Evolutionary conservation across 2,888 invertebrate genomes (phyloP), one percentile per base, ranked within the genome.

Genomic region (Melolontha melolontha): DNA sequence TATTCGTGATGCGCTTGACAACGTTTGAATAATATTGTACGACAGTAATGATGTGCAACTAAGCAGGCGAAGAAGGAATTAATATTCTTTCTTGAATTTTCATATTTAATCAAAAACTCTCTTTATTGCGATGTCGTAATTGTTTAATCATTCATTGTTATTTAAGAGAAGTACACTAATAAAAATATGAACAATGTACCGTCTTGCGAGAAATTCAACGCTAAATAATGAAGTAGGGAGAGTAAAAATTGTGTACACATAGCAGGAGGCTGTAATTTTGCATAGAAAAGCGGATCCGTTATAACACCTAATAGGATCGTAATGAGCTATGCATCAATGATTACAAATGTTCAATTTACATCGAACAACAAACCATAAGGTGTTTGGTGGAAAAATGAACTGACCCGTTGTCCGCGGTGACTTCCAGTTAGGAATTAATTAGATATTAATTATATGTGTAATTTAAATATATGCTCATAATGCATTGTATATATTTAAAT

Each of bases 291-390:
- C 49, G 51, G 52, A 41, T 65, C 74, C 74, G 74, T 74, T 74
- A 74, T 66, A 63, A 66, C 68, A 66, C 70, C 72, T 73, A 74
- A 73, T 74, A 73, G 70, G 70, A 39, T 57, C 41, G 67, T 73
- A 73, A 73, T 73, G 73, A 73, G 73, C 70, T 70, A 72, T 68
- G 73, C 72, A 71, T 71, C 72, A 70, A 64, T 70, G 73, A 70
- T 70, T 68, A 66, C 70, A 72, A 64, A 63, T 67, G 59, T 59
- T 59, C 70, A 70, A 62, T 67, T 64, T 55, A 52, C 50, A 29
- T 62, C 69, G 59, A n/a, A 62, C 55, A 64, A 66, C 40, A 44
- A 59, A 52, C 47, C 66, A 59, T 52, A 67, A 39, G 66, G 40
- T 50, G 62, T 27, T 10, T 42, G 55, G 34, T 41, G 42, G 51